Base-by-base conservation (phyloP, 2,113 vertebrate genomes). In the Natator depressus region DNA sequence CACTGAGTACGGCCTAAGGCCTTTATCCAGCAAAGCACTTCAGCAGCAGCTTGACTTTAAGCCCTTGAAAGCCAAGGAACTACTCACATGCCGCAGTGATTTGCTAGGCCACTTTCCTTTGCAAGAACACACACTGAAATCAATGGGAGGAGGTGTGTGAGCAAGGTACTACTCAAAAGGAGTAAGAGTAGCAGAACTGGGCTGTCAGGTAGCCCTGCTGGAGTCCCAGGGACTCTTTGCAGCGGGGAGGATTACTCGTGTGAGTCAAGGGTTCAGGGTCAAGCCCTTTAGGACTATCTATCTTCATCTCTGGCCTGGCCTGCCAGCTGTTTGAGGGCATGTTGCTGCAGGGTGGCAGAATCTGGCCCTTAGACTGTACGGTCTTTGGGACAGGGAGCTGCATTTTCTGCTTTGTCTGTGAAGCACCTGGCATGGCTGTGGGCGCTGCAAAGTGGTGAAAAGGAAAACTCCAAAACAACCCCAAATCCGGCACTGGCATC, bases 311-410 rank as follows among this genome's bases (percentile, higher is more conserved):
- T 82, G 14, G 62, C 8, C 24, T 27, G n/a, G 11, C 50, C 80
- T 38, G 31, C 50, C 50, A 4, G 80, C 80, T 22, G 79, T 20
- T n/a, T 53, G 19, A 13, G 31, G n/a, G 31, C 50, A 19, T 9
- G 62, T 65, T 38, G 35, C 35, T 20, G 35, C 35, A 4, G 35
- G 35, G n/a, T 72, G 75, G 38, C 75, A 76, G n/a, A 29, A 19
- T 8, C 13, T 8, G 53, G 81, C 8, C 16, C 24, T 16, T 55
- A 51, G 53, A 12, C 80, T 42, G n/a, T 9, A 24, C 2, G 2
- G 22, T 27, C 83, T 69, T 82, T 0, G 0, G 53, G 49, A 22
- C 1, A 0, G 80, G 53, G 0, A 1, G 29, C 47, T n/a, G 11
- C 0, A 0, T 79, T 0, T 22, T 69, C 49, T 92, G 90, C 95